Percentiles rank a stretch among this genome's conserved stretches.
These are phyloP conservation scores for Sceloporus undulatus DNA, from an alignment of 2,113 vertebrate genomes.

Conservation along the genomic window DNA sequence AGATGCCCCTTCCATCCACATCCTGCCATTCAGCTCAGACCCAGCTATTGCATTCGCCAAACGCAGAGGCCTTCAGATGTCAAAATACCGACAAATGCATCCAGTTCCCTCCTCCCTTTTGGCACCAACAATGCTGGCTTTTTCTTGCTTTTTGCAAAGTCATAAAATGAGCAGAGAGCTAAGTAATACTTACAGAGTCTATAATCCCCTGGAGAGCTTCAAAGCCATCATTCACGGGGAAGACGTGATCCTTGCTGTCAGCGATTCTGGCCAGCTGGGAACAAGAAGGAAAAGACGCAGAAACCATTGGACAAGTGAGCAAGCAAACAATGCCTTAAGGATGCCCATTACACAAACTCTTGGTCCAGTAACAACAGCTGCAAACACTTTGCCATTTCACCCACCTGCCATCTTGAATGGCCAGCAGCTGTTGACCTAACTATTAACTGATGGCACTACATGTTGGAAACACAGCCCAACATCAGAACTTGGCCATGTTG, in stretches of 20 bases:
- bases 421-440: no score
- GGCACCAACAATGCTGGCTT: conserved; percentile 4
- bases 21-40: not conserved
- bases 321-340: conserved; percentile 37
- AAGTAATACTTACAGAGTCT: conserved; percentile 88
- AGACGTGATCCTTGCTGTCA: conserved; percentile 96
- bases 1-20: no score
- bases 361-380: not conserved
- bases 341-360: not conserved
- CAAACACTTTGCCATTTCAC: not conserved
- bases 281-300: not conserved
- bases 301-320: conserved; percentile 32
- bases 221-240: conserved; percentile 97
- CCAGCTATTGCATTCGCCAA: not conserved
- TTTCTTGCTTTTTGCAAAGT: not conserved
- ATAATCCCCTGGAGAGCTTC: conserved; percentile 96
- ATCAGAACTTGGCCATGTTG: no score
- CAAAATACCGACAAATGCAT: not conserved
- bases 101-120: not conserved
- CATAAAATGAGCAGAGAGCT: not conserved
- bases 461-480: no score
- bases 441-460: no score
- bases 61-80: not conserved
- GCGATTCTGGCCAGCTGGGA: conserved; percentile 95
- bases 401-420: no score